phyloP scores from a whole-genome alignment of 2,797 vertebrate genomes.

The Spinibarbus caldwelli region DNA sequence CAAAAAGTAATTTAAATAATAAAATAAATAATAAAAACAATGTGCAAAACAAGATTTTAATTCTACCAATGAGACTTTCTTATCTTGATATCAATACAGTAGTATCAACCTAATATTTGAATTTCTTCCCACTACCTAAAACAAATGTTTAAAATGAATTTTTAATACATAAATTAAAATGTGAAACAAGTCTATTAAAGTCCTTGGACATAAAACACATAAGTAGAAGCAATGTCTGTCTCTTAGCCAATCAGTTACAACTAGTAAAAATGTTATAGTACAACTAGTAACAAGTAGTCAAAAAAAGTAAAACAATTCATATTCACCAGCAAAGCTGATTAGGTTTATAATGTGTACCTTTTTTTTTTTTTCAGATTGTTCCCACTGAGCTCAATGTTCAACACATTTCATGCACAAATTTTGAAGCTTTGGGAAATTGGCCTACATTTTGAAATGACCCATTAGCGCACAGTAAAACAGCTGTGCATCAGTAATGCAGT shows the following conservation, averaged over 20 bases:
- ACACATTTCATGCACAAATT: slow-evolving; percentile 42
- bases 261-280: not conserved
- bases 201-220: too few relatives aligned
- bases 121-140: too few relatives aligned
- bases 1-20: not conserved
- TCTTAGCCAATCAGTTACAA: not conserved
- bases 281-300: not conserved
- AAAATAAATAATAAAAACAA: not conserved
- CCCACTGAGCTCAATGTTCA: not conserved
- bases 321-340: not conserved
- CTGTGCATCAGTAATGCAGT: slow-evolving; percentile 46
- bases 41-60: not conserved
- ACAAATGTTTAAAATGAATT: too few relatives aligned
- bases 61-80: not conserved
- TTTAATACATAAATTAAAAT: too few relatives aligned
- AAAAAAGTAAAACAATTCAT: not conserved
- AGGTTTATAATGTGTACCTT: not conserved
- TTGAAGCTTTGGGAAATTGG: slow-evolving; percentile 40
- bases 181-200: too few relatives aligned
- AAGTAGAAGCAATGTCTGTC: too few relatives aligned
- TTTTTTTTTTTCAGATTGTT: not conserved
- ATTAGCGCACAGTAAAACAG: slow-evolving; percentile 41
- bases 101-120: too few relatives aligned
- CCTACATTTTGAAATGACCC: slow-evolving; percentile 34
- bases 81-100: too few relatives aligned